A percentile compares a stretch with the other conserved stretches of the same genome.
Evolutionary conservation across 1,140 invertebrate species (phyloP).

Genomic region (Chironomus striatipennis): DNA sequence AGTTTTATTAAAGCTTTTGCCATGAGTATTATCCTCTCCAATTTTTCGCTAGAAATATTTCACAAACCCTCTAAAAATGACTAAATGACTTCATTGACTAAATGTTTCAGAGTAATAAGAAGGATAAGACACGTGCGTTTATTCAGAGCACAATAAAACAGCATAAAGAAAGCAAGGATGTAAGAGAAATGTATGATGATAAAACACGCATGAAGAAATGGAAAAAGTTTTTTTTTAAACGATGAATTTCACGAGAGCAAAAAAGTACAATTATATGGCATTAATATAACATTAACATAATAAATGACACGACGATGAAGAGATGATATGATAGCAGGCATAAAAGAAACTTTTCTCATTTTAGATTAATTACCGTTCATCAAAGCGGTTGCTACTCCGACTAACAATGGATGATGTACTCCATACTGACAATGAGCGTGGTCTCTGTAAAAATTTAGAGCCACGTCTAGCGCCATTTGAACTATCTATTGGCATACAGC

Average conservation of each 20-base stretch:
- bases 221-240: too few species aligned
- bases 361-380: constrained; percentile 57
- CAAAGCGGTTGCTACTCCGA: constrained; percentile 65
- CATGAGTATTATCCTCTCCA: too few species aligned
- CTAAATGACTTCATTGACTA: too few species aligned
- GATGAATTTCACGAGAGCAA: neutral
- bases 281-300: neutral
- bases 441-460: constrained; percentile 43
- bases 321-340: neutral
- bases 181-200: too few species aligned
- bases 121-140: too few species aligned
- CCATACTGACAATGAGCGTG: constrained; percentile 75
- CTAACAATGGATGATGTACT: constrained; percentile 55
- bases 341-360: neutral
- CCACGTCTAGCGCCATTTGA: constrained; percentile 39
- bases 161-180: too few species aligned
- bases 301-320: neutral
- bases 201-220: too few species aligned
- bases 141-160: too few species aligned
- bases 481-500: constrained; percentile 29
- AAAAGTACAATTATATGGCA: neutral
- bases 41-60: too few species aligned
- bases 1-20: too few species aligned
- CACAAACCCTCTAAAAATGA: too few species aligned
- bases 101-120: too few species aligned